Conservation (phyloP, 2,797 vertebrate genomes). For the Malacoraja senta region DNA sequence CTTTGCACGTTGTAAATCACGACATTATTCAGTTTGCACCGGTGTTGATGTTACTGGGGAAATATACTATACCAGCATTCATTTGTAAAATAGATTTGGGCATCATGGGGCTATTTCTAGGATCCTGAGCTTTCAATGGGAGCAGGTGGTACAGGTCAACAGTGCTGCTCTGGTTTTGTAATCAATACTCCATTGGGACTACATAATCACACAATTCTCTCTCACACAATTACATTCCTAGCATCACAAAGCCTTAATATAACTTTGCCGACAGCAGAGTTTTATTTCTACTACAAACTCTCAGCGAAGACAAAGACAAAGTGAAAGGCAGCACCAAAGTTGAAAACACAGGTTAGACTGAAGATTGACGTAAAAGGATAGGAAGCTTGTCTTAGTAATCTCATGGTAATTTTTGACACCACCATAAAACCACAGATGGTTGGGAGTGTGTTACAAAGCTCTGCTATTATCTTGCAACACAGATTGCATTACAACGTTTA, state of each 20-base stretch:
- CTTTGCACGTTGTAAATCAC: background rate
- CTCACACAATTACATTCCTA: background rate
- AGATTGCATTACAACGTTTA: background rate
- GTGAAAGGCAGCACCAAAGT: background rate
- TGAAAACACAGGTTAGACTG: background rate
- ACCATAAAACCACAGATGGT: conserved; percentile 8
- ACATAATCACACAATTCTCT: background rate
- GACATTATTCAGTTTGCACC: background rate
- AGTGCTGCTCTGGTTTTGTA: background rate
- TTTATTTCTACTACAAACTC: background rate
- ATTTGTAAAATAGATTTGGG: background rate
- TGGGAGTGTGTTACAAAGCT: background rate
- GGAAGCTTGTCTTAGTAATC: conserved; percentile 16
- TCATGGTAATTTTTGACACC: conserved; percentile 13
- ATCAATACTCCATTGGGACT: background rate
- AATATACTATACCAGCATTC: background rate
- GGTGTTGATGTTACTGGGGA: background rate
- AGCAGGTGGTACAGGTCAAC: background rate
- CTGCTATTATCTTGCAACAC: conserved; percentile 11
- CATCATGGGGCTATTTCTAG: too few species aligned
- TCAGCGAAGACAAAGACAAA: background rate
- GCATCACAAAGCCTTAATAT: background rate
- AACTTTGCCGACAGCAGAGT: background rate
- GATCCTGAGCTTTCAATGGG: background rate
- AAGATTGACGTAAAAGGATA: background rate